phyloP scores from a whole-genome alignment of 2,888 invertebrate genomes.

The Andrena chrysosceles region DNA sequence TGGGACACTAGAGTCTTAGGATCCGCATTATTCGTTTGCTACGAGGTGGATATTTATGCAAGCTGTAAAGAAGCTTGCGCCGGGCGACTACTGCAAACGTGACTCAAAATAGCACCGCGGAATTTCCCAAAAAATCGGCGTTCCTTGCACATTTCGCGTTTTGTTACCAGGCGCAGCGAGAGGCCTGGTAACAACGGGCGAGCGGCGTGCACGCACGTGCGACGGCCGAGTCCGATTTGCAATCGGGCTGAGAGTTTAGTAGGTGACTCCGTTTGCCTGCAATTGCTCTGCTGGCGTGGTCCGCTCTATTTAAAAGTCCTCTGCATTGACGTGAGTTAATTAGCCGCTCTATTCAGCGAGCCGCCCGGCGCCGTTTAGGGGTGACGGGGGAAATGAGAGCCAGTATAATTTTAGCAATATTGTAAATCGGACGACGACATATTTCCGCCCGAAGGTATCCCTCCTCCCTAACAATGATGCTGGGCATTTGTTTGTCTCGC shows the following conservation, averaged over 20 bases:
- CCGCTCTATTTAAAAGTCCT: conserved; percentile 46
- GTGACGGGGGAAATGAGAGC: too few relatives aligned
- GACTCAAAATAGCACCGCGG: neutral
- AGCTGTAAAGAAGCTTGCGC: neutral
- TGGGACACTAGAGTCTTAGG: too few relatives aligned
- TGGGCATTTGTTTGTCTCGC: neutral
- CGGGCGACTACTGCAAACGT: neutral
- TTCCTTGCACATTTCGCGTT: neutral
- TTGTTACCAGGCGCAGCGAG: neutral
- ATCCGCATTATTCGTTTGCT: too few relatives aligned
- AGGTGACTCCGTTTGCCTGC: conserved; percentile 66
- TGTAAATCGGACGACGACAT: too few relatives aligned
- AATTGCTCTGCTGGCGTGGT: conserved; percentile 44
- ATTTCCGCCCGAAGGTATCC: too few relatives aligned
- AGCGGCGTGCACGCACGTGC: conserved; percentile 27
- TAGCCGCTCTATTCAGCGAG: conserved; percentile 3
- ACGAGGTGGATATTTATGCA: neutral
- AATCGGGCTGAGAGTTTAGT: conserved; percentile 69
- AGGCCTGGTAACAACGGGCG: conserved; percentile 18
- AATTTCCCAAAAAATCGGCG: neutral
- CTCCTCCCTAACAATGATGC: neutral
- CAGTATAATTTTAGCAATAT: too few relatives aligned
- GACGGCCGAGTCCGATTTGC: conserved; percentile 61
- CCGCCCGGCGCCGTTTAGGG: neutral
- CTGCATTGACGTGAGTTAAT: conserved; percentile 29